These are phyloP conservation scores for Andrena cerasifolii DNA, from an alignment of 1,140 invertebrate genomes.

Conservation along the genomic window DNA sequence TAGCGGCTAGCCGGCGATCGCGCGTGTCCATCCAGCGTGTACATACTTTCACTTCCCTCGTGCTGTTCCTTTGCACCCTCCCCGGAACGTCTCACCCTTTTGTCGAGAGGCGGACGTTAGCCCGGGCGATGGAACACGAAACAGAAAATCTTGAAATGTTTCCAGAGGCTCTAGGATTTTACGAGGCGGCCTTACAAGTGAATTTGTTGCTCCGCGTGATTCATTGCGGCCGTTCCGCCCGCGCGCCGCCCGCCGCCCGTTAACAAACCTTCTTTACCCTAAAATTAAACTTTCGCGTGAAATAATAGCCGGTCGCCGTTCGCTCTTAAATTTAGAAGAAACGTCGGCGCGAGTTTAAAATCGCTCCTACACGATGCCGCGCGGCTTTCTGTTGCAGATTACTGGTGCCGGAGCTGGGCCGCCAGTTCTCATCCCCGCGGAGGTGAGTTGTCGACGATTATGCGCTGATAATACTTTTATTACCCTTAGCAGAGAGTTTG, in stretches of 20 bases:
- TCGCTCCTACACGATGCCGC: background rate
- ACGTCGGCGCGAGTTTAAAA: background rate
- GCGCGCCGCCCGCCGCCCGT: background rate
- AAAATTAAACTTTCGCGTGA: constrained; percentile 27
- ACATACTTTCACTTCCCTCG: constrained; percentile 70
- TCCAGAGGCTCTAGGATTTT: constrained; percentile 1
- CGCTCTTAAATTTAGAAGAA: constrained; percentile 4
- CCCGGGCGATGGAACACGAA: background rate
- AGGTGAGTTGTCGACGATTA: constrained; percentile 14
- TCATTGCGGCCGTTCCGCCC: background rate
- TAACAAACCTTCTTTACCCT: background rate
- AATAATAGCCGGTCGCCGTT: background rate
- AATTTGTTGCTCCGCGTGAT: constrained; percentile 44
- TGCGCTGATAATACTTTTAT: background rate
- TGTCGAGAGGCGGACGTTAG: background rate
- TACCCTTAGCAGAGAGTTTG: background rate
- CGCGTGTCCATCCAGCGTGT: no score
- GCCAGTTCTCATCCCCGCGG: constrained; percentile 11
- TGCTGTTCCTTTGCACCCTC: constrained; percentile 39
- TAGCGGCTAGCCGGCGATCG: constrained; percentile 64
- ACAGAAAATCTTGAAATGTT: constrained; percentile 15
- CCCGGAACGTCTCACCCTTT: background rate
- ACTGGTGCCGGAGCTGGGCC: constrained; percentile 37
- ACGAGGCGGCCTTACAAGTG: constrained; percentile 24
- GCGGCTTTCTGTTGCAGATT: constrained; percentile 34